Percentiles rank a stretch among this genome's conserved stretches.
Conservation (phyloP, 2,113 vertebrate genomes). For the Apistogramma diplotaenia region DNA sequence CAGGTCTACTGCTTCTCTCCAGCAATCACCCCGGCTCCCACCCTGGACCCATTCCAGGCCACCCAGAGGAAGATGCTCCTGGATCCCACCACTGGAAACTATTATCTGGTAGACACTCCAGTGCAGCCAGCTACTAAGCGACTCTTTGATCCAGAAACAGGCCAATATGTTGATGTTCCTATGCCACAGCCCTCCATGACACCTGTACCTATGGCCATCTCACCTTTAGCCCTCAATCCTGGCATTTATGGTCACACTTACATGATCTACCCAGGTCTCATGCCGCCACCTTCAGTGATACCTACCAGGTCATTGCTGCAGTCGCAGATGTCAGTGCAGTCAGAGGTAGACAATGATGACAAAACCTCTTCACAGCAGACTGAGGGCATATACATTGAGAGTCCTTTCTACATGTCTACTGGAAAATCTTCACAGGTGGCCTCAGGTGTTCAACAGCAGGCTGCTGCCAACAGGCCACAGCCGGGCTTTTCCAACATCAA, state of each 20-base stretch:
- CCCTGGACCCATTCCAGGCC: conserved; percentile 74
- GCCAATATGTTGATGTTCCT: conserved; percentile 93
- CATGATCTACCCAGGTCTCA: conserved; percentile 92
- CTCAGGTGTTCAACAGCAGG: conserved; percentile 21
- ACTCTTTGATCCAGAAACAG: conserved; percentile 93
- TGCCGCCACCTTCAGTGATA: conserved; percentile 79
- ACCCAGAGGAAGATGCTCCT: conserved; percentile 93
- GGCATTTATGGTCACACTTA: conserved; percentile 86
- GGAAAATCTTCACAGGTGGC: conserved; percentile 63
- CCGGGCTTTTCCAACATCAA: conserved; percentile 67
- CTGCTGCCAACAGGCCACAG: conserved; percentile 34
- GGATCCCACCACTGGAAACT: conserved; percentile 91
- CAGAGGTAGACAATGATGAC: conserved; percentile 43
- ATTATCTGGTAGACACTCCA: conserved; percentile 92
- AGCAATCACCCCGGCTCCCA: conserved; percentile 70
- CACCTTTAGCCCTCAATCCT: conserved; percentile 83
- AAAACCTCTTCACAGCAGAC: conserved; percentile 30
- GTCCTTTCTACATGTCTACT: conserved; percentile 86
- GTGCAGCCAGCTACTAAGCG: conserved; percentile 85
- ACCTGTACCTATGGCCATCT: conserved; percentile 71
- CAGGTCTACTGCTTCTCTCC: conserved; percentile 86
- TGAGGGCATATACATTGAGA: conserved; percentile 79
- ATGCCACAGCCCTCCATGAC: conserved; percentile 79
- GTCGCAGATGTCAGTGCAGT: conserved; percentile 73
- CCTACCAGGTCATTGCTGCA: conserved; percentile 76